A percentile compares a stretch with the other conserved stretches of the same genome.
phyloP scores from a whole-genome alignment of 2,797 vertebrate species.

The Xiphophorus birchmanni region DNA sequence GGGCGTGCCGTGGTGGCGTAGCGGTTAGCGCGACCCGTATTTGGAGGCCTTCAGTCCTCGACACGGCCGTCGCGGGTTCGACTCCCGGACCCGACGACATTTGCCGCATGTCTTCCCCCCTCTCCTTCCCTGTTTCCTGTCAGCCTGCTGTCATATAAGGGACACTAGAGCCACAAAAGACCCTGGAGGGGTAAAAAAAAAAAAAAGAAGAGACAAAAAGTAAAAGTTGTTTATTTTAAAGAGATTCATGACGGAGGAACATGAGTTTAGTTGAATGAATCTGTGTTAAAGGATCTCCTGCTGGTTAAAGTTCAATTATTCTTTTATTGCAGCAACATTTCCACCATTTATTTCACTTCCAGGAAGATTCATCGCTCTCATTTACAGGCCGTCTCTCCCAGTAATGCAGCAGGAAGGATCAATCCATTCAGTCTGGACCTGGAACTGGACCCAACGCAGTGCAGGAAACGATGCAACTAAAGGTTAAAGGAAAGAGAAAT shows the following conservation, averaged over 20 bases:
- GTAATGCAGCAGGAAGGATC: not conserved
- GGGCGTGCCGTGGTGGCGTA: no score
- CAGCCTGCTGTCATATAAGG: no score
- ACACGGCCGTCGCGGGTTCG: no score
- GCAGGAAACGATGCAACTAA: not conserved
- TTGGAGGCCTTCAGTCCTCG: no score
- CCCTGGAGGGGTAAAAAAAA: no score
- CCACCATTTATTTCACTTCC: not conserved
- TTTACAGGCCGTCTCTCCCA: not conserved
- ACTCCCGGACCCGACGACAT: no score
- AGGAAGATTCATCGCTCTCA: not conserved
- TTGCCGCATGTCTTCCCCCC: no score
- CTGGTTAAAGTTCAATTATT: not conserved
- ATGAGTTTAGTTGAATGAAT: not conserved
- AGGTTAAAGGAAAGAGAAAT: not conserved
- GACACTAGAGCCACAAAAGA: no score
- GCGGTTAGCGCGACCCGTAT: no score
- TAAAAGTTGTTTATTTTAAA: not conserved
- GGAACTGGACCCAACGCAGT: not conserved
- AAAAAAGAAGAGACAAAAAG: not conserved
- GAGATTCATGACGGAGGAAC: not conserved
- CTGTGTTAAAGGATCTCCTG: not conserved
- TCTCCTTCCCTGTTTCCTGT: no score
- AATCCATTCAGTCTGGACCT: not conserved
- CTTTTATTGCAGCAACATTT: not conserved